Percentiles rank a stretch among this genome's conserved stretches.
phyloP scores from a whole-genome alignment of 2,113 vertebrate genomes.

The Muntiacus muntjak region DNA sequence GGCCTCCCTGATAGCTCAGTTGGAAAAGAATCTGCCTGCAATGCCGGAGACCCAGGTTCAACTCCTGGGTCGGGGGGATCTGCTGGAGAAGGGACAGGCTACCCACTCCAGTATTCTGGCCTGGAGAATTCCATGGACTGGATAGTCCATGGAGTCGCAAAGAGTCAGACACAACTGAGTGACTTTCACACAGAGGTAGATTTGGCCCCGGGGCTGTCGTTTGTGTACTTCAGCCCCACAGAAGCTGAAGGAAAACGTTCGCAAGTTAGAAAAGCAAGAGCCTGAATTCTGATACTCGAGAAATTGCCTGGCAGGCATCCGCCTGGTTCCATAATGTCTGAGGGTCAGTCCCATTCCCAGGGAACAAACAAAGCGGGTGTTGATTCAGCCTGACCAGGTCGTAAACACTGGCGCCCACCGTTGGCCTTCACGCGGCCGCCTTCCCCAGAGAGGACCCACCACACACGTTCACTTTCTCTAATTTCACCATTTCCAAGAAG shows the following conservation, averaged over 20 bases:
- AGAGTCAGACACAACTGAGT: neutral
- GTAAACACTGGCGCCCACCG: neutral
- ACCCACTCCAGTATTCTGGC: neutral
- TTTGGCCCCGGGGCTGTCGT: neutral
- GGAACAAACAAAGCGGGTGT: neutral
- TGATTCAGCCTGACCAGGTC: neutral
- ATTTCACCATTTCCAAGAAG: neutral
- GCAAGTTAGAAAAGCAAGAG: conserved; percentile 23
- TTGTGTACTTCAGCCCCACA: neutral
- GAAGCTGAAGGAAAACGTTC: conserved; percentile 21
- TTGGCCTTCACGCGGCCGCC: neutral
- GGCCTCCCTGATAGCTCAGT: neutral
- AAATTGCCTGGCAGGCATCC: conserved; percentile 10
- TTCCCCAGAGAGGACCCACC: conserved; percentile 1
- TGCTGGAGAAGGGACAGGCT: neutral
- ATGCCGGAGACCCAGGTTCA: neutral
- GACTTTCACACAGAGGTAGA: neutral
- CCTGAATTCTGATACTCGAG: conserved; percentile 36
- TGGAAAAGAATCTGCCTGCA: neutral
- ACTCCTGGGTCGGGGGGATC: neutral
- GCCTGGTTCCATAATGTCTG: neutral
- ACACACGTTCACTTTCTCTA: neutral
- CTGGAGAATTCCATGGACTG: neutral
- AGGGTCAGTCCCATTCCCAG: neutral
- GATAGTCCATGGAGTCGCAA: neutral